Base-by-base conservation (phyloP, 1,140 invertebrate genomes). In the Neodiprion fabricii region DNA sequence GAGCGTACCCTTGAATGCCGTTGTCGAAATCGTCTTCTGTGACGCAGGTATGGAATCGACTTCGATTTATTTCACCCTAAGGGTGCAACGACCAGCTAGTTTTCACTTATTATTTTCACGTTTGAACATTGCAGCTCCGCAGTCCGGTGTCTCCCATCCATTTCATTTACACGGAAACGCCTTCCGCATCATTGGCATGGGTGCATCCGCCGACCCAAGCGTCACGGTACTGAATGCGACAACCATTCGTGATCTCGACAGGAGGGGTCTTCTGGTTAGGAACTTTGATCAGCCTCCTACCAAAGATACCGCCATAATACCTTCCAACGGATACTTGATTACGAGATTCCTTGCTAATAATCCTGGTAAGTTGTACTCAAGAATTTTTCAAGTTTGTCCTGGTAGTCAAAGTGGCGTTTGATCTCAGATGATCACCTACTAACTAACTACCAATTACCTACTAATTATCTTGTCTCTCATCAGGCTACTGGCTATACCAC, bases 291-390 rank as follows among this genome's bases (percentile, higher is more conserved):
- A 92, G 69, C 94, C 95, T 67, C 94, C 94, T 7, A 89, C 91
- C 14, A 97, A 96, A 87, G 95, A 97, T 81, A 95, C 95, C 8
- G 93, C 96, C 76, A 94, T 94, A n/a, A 94, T 97, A 28, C 95
- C 95, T 67, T 95, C 96, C 83, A 96, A 96, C 80, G 95, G 96
- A 72, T 97, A 96, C 87, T 93, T 95, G 65, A 93, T 96, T 71
- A 86, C 96, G 67, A 91, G 95, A 82, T 95, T 97, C 86, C 90
- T 93, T 82, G 95, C 95, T 70, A 91, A 92, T 77, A 96, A 96
- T 88, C 95, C 95, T 77, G 94, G 92, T 92, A 83, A 85, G 77
- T 78, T 89, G 28, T 48, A 14, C 11, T 1, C 0, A 40, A 40
- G 2, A 0, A 40, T 40, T 40, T 40, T 4, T 1, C 28, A 40